A percentile compares a stretch with the other conserved stretches of the same genome.
Evolutionary conservation across 2,888 invertebrate species (phyloP).

Genomic region (Cetonia aurata): DNA sequence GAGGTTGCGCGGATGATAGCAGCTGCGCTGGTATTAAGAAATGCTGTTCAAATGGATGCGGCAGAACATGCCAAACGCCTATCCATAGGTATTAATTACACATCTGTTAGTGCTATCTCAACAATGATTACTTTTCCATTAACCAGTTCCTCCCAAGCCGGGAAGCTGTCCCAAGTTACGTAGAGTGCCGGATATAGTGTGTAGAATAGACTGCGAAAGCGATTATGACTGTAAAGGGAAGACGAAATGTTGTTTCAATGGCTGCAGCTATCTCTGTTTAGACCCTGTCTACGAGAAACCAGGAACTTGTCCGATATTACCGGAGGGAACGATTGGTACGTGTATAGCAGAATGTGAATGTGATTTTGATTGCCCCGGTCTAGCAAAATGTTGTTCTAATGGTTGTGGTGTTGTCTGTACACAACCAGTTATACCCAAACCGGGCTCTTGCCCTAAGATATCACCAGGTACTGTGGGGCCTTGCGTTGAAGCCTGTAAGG

Average conservation of each 20-base stretch:
- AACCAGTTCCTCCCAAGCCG: neutral
- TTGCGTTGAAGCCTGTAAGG: neutral
- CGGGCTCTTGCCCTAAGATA: conserved; percentile 1
- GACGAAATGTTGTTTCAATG: neutral
- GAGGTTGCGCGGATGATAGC: neutral
- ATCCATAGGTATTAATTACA: conserved; percentile 2
- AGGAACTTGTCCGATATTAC: neutral
- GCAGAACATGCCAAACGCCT: conserved; percentile 23
- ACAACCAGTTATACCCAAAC: conserved; percentile 3
- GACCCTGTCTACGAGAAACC: conserved; percentile 4
- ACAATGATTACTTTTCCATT: no score
- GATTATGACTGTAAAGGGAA: neutral
- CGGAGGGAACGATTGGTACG: conserved; percentile 2
- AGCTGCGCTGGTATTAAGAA: conserved; percentile 14
- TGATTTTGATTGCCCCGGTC: neutral
- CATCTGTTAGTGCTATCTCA: neutral
- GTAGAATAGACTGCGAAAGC: neutral
- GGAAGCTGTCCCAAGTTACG: neutral
- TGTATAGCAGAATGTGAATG: neutral
- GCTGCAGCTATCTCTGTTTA: neutral
- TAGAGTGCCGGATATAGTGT: no score
- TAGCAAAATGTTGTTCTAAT: conserved; percentile 13
- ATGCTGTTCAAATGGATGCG: conserved; percentile 20
- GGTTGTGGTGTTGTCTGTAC: neutral
- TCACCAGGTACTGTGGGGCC: neutral